Base-by-base conservation (phyloP, 2,797 vertebrate species). In the Acipenser transmontanus region DNA sequence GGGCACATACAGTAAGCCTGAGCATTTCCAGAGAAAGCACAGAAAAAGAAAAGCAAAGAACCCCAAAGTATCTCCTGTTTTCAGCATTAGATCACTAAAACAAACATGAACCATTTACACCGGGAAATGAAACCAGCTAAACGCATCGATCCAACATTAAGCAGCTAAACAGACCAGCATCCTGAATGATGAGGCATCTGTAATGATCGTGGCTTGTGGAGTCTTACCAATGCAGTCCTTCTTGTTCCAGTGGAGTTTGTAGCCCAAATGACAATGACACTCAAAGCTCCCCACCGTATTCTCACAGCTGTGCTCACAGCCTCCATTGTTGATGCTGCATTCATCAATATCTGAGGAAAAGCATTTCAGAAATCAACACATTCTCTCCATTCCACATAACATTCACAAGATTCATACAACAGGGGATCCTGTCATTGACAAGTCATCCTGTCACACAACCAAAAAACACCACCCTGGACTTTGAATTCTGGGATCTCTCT, bases 51-150 rank as follows among this genome's bases (percentile, higher is more conserved):
- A 81, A 78, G 72, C 68, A 80, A 88, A 86, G 77, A 77, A 82
- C 78, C 81, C 84, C 78, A 91, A 95, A 96, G 94, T 95, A 98
- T 96, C 94, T 98, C 95, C 94, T 97, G 94, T 95, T 95, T 96
- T 91, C 13, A 79, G 67, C 74, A 72, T 34, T 34, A 4, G 34
- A 34, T 34, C 34, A 34, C 3, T 34, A 34, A 34, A 34, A 34
- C 34, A 34, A 34, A 34, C 34, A 34, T 34, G 34, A 34, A 34
- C 34, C 34, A 34, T 34, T 34, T 34, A 34, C 34, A 34, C 34
- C 34, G 1, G 34, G 34, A 34, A 34, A 34, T 34, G 2, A 34
- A 34, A 34, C 34, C 34, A 3, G 4, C 34, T 34, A 34, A 34
- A 34, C 34, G 4, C 34, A 34, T 34, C 4, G 34, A 34, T 4